Evolutionary conservation across 2,888 invertebrate species (phyloP), one percentile per base, ranked within the genome.

Genomic region (Loripinus fragilis): DNA sequence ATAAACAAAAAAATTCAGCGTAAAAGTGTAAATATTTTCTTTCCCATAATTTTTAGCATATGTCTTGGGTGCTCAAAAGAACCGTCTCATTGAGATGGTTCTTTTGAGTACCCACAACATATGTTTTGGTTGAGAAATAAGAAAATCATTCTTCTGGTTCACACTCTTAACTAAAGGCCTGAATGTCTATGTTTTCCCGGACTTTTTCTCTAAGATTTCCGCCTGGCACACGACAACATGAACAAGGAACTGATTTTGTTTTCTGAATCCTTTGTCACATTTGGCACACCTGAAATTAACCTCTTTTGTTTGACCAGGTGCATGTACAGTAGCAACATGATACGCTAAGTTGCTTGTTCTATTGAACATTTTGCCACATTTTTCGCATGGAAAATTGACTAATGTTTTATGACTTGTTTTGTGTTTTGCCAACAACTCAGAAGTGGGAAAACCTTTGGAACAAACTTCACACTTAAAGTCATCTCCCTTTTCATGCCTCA

Each of bases 391-490:
- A 17, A 60, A 12, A 3, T 23, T 7, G 1, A 33, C 33, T n/a
- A n/a, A 5, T 8, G 23, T 10, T n/a, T 55, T 28, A 33, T 60
- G 60, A 20, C 12, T 33, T 33, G 30, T 60, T 33, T 60, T 17
- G 17, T 60, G 60, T 28, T 33, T 20, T 33, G 7, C 33, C 33
- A 60, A 33, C 10, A 30, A 10, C 17, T 33, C 3, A 12, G 10
- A 30, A 33, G 60, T 60, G 10, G 60, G 33, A 33, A 33, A 60
- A 2, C 60, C 33, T 60, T 33, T 20, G 1, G 7, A 10, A 60
- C 60, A 60, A 3, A 33, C 60, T 17, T 60, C 20, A 60, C 60
- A 60, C 28, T 33, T 60, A 28, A 60, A 60, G n/a, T 33, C 60
- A 8, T 60, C 33, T 33, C 60, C 60, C 33, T 10, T 33, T n/a